These are phyloP conservation scores for Chloebia gouldiae DNA, from an alignment of 2,113 vertebrate genomes.

Conservation along the genomic window DNA sequence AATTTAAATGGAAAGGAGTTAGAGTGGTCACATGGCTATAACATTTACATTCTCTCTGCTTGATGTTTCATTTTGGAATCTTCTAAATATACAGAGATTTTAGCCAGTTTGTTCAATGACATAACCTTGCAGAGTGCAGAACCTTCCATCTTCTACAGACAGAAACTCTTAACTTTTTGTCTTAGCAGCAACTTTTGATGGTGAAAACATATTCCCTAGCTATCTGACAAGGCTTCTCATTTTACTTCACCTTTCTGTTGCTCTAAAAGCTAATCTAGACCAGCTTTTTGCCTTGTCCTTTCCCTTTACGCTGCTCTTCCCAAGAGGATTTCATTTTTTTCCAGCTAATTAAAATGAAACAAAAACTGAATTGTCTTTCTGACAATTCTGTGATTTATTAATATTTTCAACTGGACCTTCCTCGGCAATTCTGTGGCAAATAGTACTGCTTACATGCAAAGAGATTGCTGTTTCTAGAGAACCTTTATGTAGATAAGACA, in stretches of 20 bases:
- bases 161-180: not conserved
- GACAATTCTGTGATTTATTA: not conserved
- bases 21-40: not conserved
- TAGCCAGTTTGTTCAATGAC: not conserved
- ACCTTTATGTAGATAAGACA: not conserved
- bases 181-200: not conserved
- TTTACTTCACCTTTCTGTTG: not conserved
- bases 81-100: not conserved
- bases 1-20: not conserved
- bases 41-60: rapidly evolving
- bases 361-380: not conserved
- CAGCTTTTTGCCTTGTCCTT: not conserved
- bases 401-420: not conserved
- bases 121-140: not conserved
- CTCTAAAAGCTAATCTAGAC: not conserved
- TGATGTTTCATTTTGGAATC: not conserved
- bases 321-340: not conserved
- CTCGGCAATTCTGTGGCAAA: not conserved
- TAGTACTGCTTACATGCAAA: not conserved
- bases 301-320: not conserved
- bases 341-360: not conserved
- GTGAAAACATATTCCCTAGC: not conserved
- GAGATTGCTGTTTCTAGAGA: not conserved
- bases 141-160: not conserved
- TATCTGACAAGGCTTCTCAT: not conserved